phyloP scores from a whole-genome alignment of 35 echinoderm and acorn worm genomes.

The Holothuria glaberrima region DNA sequence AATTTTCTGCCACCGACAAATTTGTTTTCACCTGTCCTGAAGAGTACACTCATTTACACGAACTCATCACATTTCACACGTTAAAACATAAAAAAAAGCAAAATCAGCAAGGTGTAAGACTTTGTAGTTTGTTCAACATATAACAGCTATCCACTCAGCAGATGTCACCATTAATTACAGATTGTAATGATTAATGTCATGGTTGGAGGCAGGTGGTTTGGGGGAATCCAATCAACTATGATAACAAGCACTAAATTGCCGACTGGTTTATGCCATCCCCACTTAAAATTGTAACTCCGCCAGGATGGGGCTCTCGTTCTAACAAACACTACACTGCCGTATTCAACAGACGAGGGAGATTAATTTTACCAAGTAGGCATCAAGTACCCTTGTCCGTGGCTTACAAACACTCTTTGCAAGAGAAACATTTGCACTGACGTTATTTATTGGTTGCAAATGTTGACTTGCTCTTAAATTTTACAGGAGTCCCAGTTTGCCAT shows the following conservation, averaged over 20 bases:
- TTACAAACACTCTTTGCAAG: slow-evolving; percentile 15
- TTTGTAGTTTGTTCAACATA: too few species aligned
- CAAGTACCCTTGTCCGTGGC: background rate
- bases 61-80: too few species aligned
- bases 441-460: slow-evolving; percentile 36
- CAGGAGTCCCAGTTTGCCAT: background rate
- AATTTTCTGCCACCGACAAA: too few species aligned
- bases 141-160: too few species aligned
- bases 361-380: slow-evolving; percentile 43
- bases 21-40: too few species aligned
- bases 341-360: background rate
- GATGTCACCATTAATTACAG: slow-evolving; percentile 42
- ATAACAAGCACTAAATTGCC: slow-evolving; percentile 14
- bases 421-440: slow-evolving; percentile 34
- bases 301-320: too few species aligned
- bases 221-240: background rate
- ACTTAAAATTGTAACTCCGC: too few species aligned
- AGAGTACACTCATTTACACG: too few species aligned
- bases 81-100: too few species aligned
- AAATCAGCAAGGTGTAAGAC: too few species aligned
- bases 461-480: slow-evolving; percentile 42
- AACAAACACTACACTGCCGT: too few species aligned
- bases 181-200: slow-evolving; percentile 26
- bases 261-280: background rate
- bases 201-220: slow-evolving; percentile 4